Base-by-base conservation (phyloP, 1,140 invertebrate genomes). In the Drosophila rufa region DNA sequence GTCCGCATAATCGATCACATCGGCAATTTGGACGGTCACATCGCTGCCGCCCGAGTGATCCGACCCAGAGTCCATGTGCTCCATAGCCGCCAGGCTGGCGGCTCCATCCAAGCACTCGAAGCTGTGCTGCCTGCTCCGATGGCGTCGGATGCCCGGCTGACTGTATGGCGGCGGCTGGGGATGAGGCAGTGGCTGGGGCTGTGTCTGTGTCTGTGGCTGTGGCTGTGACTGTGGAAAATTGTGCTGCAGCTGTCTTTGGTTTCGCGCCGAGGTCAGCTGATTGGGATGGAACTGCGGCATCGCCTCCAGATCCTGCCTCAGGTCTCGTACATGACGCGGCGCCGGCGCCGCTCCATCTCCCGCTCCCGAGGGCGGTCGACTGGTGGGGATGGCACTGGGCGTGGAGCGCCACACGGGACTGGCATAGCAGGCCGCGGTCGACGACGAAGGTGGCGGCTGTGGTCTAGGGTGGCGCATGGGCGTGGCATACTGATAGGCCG, bases 41-140 rank as follows among this genome's bases (percentile, higher is more conserved):
- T 92, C 79, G 38, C 92, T 93, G 45, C 91, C 92, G 36, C 92
- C 92, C 15, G 92, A 93, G 91, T 93, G 92, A 92, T 93, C 78
- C 15, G 92, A 93, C 0, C 82, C 82, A 2, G 78, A 77, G 61
- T 91, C 91, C 91, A 92, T 89, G 38, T 67, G 85, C 45, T 89
- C 85, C 84, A 89, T 89, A 50, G 85, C 84, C 5, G 85, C 80
- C 69, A 89, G n/a, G 14, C 77, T 89, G 36, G 78, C 85, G 1
- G 73, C 85, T 0, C 84, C 84, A 15, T 89, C 84, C 40, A 80
- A 14, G 14, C 66, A 79, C 45, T 83, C 79, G 22, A 81, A 87
- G 38, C 79, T 80, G 27, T 30, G 27, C 48, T 74, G 45, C n/a
- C 62, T 58, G 59, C 64, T 73, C 9, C 48, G 38, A 33, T 46